These are phyloP conservation scores for Lithosia quadra DNA, from an alignment of 2,888 invertebrate species.

Conservation along the genomic window DNA sequence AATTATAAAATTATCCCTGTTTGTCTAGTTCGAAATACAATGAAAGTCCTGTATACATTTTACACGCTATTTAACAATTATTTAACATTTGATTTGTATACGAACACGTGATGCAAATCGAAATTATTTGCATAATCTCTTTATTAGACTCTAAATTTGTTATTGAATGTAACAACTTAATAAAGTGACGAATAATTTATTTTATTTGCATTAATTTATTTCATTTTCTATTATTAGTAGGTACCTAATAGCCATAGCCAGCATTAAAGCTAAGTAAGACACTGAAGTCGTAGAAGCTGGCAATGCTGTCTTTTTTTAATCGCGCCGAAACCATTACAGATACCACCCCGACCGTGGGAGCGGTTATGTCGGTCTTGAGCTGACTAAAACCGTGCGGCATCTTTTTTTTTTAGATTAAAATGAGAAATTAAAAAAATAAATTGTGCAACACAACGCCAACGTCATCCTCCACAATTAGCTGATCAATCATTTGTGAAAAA, in stretches of 20 bases:
- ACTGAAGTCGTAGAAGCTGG: not conserved
- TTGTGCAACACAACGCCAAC: conserved; percentile 46
- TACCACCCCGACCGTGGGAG: too few species aligned
- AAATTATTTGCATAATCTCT: conserved; percentile 78
- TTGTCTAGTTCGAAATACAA: conserved; percentile 73
- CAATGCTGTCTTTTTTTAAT: too few species aligned
- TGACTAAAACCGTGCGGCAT: not conserved
- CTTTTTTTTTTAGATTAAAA: not conserved
- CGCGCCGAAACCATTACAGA: too few species aligned
- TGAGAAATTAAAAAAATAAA: not conserved
- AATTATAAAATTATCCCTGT: conserved; percentile 76
- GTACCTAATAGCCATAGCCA: not conserved
- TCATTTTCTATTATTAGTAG: not conserved
- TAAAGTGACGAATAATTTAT: conserved; percentile 52
- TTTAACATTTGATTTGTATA: conserved; percentile 72
- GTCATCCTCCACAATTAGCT: conserved; percentile 63
- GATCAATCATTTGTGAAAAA: conserved; percentile 69
- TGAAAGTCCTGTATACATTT: conserved; percentile 60
- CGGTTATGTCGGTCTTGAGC: too few species aligned
- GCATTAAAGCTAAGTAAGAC: not conserved
- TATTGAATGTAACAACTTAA: conserved; percentile 62
- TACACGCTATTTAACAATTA: conserved; percentile 84
- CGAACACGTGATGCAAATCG: conserved; percentile 71
- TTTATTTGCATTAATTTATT: conserved; percentile 25
- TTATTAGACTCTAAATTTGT: conserved; percentile 62